phyloP scores from a whole-genome alignment of 2,888 invertebrate species.

The Rhorus exstirpatorius region DNA sequence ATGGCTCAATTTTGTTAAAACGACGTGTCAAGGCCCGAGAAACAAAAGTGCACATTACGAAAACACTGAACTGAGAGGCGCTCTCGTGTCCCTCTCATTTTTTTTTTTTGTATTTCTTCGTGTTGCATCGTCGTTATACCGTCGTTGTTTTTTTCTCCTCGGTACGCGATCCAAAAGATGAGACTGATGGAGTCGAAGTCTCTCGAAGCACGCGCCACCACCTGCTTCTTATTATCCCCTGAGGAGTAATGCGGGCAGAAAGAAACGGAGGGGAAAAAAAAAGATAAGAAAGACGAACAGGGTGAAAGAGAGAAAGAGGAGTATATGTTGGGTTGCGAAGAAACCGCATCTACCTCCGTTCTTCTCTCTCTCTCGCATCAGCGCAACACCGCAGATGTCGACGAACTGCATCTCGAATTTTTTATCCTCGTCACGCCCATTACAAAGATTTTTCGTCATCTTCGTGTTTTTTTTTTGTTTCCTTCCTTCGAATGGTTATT shows the following conservation, averaged over 20 bases:
- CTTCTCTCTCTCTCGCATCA: constrained; percentile 40
- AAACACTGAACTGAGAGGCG: constrained; percentile 61
- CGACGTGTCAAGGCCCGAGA: constrained; percentile 15
- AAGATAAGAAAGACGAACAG: constrained; percentile 31
- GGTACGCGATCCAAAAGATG: constrained; percentile 8
- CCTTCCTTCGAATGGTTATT: background rate
- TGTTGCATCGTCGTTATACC: constrained; percentile 44
- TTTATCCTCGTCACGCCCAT: constrained; percentile 35
- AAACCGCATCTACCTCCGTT: constrained; percentile 52
- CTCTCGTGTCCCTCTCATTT: constrained; percentile 27
- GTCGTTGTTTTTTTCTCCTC: constrained; percentile 33
- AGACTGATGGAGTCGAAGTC: constrained; percentile 64
- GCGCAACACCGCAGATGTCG: constrained; percentile 62
- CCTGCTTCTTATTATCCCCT: constrained; percentile 83
- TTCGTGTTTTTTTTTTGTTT: background rate
- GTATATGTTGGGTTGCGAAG: constrained; percentile 31
- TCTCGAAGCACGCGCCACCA: constrained; percentile 81
- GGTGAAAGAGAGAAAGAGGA: constrained; percentile 1
- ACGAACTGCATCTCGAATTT: constrained; percentile 46
- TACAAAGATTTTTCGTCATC: constrained; percentile 16
- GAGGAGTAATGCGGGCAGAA: constrained; percentile 60
- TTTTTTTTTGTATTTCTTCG: constrained; percentile 51
- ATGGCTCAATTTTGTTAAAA: constrained; percentile 71
- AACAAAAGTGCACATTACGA: constrained; percentile 72
- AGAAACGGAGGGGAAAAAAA: constrained; percentile 21